Percentiles rank a stretch among this genome's conserved stretches.
These are phyloP conservation scores for Drosophila ogumai DNA, from an alignment of 1,140 invertebrate genomes.

Conservation along the genomic window DNA sequence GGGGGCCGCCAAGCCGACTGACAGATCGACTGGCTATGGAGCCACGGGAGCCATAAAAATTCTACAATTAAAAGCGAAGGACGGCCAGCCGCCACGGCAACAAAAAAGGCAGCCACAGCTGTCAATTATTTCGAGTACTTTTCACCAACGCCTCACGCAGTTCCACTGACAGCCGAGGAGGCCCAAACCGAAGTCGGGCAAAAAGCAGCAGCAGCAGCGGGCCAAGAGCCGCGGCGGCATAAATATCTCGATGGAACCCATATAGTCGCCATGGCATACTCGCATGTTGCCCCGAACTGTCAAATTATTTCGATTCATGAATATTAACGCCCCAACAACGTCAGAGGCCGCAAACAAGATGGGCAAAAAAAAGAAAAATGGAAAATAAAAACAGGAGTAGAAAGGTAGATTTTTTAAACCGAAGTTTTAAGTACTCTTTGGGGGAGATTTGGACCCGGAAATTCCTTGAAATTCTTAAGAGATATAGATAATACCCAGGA, in stretches of 20 bases:
- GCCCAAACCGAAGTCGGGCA: conserved; percentile 26
- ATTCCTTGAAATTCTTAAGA: no score
- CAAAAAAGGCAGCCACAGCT: conserved; percentile 82
- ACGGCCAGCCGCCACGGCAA: conserved; percentile 54
- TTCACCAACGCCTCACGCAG: conserved; percentile 82
- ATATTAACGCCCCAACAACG: conserved; percentile 75
- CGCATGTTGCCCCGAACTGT: conserved; percentile 81
- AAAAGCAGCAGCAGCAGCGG: conserved; percentile 9
- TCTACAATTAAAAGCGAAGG: conserved; percentile 77
- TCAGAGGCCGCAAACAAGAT: conserved; percentile 39
- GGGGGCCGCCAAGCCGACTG: conserved; percentile 1
- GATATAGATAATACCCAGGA: no score
- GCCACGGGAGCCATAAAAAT: conserved; percentile 73
- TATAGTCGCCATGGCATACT: conserved; percentile 56
- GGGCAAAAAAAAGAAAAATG: conserved; percentile 4
- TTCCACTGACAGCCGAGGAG: conserved; percentile 38
- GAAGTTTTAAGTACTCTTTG: conserved; percentile 5
- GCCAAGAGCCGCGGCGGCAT: conserved; percentile 44
- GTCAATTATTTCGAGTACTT: conserved; percentile 84
- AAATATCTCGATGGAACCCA: conserved; percentile 64
- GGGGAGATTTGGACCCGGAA: neutral
- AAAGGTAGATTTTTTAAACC: no score
- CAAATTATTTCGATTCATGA: conserved; percentile 84
- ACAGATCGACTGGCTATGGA: conserved; percentile 39
- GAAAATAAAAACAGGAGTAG: neutral